Base-by-base conservation (phyloP, 2,113 vertebrate species). In the Neodontobutis hainanensis region DNA sequence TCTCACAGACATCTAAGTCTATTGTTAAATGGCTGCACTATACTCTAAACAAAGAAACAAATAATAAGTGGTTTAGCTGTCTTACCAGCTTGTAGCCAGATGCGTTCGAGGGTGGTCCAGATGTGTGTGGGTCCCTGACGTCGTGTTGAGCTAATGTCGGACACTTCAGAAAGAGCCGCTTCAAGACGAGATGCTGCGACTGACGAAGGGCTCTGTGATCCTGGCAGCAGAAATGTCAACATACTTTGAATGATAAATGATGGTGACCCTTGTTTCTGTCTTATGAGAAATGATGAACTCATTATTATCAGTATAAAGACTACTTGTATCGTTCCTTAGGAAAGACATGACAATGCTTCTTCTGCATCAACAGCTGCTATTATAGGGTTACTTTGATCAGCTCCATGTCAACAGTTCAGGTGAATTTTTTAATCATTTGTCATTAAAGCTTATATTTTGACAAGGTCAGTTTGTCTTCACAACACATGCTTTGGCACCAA, bases 21-120 rank as follows among this genome's bases (percentile, higher is more conserved):
- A 40, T 40, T 40, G 38, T 40, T 40, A 40, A 5, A 0, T 40
- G 11, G n/a, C 44, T 50, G 56, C n/a, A 14, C 36, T 48, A 35
- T 35, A 42, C 12, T 48, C 11, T 12, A 34, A 46, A 19, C 11
- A 9, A 32, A 27, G 19, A 27, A 27, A 27, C 19, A 27, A 27
- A 3, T 12, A 34, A 15, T 63, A 62, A 35, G 9, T 51, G 16
- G 32, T 45, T 34, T 16, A 11, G 38, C 60, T 12, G 32, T 88
- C 93, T 85, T 92, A 99, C 97, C 97, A 78, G 97, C 95, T 86
- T 97, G 96, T 14, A 99, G 92, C 97, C 97, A 99, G 61, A 99
- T 98, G 87, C 94, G 94, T 72, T 97, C 95, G 69, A 99, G 93
- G 0, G 93, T 94, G 73, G 92, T 93, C 97, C 97, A 98, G 62